Conservation (phyloP, 2,113 vertebrate species). For the Pithys albifrons region DNA sequence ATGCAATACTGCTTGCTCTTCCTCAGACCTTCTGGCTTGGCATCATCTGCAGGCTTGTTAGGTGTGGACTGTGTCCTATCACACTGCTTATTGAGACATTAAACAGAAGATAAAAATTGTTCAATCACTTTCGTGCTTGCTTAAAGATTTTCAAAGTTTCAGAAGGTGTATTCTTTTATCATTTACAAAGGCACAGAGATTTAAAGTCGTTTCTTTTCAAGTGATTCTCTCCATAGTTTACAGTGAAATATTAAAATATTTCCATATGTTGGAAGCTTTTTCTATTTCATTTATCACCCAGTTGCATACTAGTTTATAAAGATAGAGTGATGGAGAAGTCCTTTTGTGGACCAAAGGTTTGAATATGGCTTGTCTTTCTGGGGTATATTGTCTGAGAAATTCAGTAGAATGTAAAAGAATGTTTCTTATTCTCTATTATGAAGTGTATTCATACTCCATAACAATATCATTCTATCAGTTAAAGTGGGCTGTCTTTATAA, state of each 20-base stretch:
- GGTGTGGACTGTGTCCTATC: accelerated
- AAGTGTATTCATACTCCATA: not conserved
- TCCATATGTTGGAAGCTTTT: not conserved
- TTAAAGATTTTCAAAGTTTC: not conserved
- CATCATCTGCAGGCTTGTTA: not conserved
- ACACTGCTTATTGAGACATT: not conserved
- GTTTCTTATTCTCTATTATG: not conserved
- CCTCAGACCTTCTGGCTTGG: not conserved
- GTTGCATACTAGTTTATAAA: not conserved
- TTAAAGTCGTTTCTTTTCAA: not conserved
- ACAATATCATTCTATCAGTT: not conserved
- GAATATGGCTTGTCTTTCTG: not conserved
- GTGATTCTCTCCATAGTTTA: not conserved
- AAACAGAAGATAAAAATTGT: not conserved
- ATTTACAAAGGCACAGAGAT: not conserved
- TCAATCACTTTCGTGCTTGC: not conserved
- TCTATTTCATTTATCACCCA: not conserved
- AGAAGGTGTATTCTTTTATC: not conserved
- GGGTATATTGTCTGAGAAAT: not conserved
- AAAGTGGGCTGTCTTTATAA: not conserved
- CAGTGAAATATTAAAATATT: not conserved
- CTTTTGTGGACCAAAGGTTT: not conserved
- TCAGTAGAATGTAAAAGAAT: not conserved
- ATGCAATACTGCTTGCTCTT: not conserved
- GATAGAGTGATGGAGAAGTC: not conserved